Evolutionary conservation across 2,113 vertebrate genomes (phyloP).

Genomic region (Cebus imitator): DNA sequence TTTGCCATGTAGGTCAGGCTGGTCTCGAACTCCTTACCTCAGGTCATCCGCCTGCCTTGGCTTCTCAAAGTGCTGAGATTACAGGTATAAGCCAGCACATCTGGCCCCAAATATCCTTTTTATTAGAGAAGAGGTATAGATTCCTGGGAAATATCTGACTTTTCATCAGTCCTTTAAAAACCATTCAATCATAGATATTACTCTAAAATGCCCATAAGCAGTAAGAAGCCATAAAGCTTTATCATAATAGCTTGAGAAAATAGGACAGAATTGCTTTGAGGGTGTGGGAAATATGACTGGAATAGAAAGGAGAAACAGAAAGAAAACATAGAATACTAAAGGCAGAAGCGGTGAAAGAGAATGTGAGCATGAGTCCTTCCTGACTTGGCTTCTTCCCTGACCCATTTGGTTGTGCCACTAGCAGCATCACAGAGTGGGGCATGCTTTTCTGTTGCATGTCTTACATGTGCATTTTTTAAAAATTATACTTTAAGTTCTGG

Average conservation of each 20-base stretch:
- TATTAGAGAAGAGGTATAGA: neutral
- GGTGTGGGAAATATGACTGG: neutral
- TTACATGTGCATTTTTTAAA: too few relatives aligned
- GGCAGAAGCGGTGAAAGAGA: neutral
- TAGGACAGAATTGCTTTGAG: neutral
- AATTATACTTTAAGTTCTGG: too few relatives aligned
- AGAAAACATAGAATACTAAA: neutral
- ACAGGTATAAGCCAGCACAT: too few relatives aligned
- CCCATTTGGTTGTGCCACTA: neutral
- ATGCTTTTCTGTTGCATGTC: rapidly evolving
- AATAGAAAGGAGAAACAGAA: neutral
- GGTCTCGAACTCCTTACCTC: too few relatives aligned
- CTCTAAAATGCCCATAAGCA: neutral
- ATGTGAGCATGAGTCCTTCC: neutral
- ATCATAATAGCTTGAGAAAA: neutral
- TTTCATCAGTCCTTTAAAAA: neutral
- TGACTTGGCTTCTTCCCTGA: neutral
- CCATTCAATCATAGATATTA: neutral
- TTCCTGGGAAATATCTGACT: neutral
- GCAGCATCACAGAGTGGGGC: too few relatives aligned
- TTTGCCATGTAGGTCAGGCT: too few relatives aligned
- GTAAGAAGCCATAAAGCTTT: neutral
- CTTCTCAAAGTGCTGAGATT: too few relatives aligned
- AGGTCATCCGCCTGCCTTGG: too few relatives aligned
- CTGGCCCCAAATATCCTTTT: neutral